Conservation (phyloP, 2,888 invertebrate species). For the Drosophila mimetica region DNA sequence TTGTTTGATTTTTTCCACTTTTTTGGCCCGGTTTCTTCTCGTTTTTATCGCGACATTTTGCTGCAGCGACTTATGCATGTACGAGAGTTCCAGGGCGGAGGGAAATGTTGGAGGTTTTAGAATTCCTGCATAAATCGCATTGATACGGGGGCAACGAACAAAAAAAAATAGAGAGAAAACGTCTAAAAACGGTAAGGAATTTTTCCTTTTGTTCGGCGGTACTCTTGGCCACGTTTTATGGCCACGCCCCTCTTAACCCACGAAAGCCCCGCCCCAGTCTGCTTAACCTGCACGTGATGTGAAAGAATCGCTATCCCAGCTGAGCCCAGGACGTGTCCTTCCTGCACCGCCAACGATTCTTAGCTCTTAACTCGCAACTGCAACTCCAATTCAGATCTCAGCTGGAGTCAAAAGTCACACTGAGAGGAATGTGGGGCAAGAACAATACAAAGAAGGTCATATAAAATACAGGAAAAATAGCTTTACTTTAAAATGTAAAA, state of each 20-base stretch:
- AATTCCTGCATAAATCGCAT: slow-evolving; percentile 73
- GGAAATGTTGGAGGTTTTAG: slow-evolving; percentile 9
- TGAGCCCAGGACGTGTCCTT: slow-evolving; percentile 39
- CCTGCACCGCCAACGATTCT: slow-evolving; percentile 5
- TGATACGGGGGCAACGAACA: slow-evolving; percentile 60
- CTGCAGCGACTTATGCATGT: slow-evolving; percentile 39
- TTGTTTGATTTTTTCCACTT: background rate
- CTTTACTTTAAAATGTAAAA: too few species aligned
- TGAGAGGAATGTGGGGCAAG: background rate
- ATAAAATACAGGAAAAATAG: too few species aligned
- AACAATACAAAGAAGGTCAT: background rate
- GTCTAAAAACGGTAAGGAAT: slow-evolving; percentile 23
- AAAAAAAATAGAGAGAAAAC: background rate
- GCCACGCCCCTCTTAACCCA: slow-evolving; percentile 24
- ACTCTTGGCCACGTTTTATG: slow-evolving; percentile 53
- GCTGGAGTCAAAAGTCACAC: slow-evolving; percentile 18
- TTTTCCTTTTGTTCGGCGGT: slow-evolving; percentile 28
- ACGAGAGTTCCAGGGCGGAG: background rate
- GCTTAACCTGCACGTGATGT: slow-evolving; percentile 60
- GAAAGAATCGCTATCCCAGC: slow-evolving; percentile 44
- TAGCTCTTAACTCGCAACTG: slow-evolving; percentile 5
- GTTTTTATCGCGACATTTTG: slow-evolving; percentile 45
- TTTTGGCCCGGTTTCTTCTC: slow-evolving; percentile 1
- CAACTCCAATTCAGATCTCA: slow-evolving; percentile 22
- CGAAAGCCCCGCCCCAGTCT: slow-evolving; percentile 38